Evolutionary conservation across 2,888 invertebrate genomes (phyloP), one percentile per base, ranked within the genome.

Genomic region (Hirtodrosophila trivittata): DNA sequence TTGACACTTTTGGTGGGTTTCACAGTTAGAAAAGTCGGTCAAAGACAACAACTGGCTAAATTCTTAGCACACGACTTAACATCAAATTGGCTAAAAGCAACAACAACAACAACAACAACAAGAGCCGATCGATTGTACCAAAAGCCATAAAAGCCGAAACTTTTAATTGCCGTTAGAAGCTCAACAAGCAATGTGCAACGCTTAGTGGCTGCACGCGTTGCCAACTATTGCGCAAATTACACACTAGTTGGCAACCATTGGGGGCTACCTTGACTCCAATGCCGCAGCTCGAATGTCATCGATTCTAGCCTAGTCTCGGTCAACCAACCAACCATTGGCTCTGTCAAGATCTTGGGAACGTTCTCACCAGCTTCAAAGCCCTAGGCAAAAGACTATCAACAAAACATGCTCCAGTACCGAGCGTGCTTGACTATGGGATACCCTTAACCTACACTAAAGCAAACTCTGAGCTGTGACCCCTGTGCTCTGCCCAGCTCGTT

Each of bases 41-140:
- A 85, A 85, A 83, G 85, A 71, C 87, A 75, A 83, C 87, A 57
- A 58, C 71, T 82, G 41, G 51, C 65, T 54, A 66, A 72, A 75
- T 82, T 82, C 85, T 85, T 64, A 59, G 3, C 18, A 21, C 2
- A 57, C 71, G 66, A 51, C 35, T 50, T 56, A 42, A 42, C 56
- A 35, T 12, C 28, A 62, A 43, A 51, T 16, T 13, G 42, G 25
- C 33, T 54, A 55, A 42, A 45, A 25, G 2, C 37, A 55, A 38
- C 42, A 46, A 18, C 35, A 21, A 12, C 25, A 46, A 49, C 60
- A 47, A 49, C 38, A 45, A 56, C 38, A 21, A n/a, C 28, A 46
- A 46, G 59, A 47, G 46, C 32, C 18, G 38, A 67, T 51, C 45
- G 69, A 64, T 57, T 49, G 47, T 51, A 51, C 38, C 10, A 13